Evolutionary conservation across 2,113 vertebrate species (phyloP).

Genomic region (Tragelaphus buxtoni): DNA sequence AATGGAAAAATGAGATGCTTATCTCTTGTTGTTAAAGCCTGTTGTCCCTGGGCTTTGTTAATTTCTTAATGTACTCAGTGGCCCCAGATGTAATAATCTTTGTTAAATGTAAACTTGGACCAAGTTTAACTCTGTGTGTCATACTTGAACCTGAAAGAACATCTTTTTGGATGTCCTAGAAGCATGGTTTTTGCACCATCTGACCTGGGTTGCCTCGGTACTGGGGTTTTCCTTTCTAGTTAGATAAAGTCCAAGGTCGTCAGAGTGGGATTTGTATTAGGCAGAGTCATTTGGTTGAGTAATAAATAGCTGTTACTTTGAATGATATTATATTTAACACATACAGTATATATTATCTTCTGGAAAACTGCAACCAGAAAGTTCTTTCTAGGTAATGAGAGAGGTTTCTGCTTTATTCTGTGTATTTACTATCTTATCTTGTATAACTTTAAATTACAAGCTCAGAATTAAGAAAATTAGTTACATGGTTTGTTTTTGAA

Average conservation of each 20-base stretch:
- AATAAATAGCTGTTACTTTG: neutral
- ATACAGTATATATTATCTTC: neutral
- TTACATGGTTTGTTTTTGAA: neutral
- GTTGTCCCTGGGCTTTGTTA: neutral
- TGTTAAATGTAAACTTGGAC: neutral
- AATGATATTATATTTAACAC: neutral
- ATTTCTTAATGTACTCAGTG: neutral
- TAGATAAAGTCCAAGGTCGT: neutral
- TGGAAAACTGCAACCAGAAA: neutral
- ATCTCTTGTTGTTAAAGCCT: neutral
- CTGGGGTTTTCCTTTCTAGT: constrained; percentile 1
- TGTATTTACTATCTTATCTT: neutral
- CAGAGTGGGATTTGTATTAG: neutral
- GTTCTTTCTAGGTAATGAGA: neutral
- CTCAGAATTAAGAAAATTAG: neutral
- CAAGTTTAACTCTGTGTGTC: neutral
- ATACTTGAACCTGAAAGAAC: neutral
- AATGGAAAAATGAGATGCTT: neutral
- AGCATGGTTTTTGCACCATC: neutral
- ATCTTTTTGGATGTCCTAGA: neutral
- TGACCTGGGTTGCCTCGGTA: neutral
- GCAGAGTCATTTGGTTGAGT: neutral
- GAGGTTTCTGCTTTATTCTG: neutral
- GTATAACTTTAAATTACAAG: neutral
- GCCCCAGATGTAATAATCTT: neutral